Base-by-base conservation (phyloP, 2,888 invertebrate genomes). In the Polyommatus icarus region DNA sequence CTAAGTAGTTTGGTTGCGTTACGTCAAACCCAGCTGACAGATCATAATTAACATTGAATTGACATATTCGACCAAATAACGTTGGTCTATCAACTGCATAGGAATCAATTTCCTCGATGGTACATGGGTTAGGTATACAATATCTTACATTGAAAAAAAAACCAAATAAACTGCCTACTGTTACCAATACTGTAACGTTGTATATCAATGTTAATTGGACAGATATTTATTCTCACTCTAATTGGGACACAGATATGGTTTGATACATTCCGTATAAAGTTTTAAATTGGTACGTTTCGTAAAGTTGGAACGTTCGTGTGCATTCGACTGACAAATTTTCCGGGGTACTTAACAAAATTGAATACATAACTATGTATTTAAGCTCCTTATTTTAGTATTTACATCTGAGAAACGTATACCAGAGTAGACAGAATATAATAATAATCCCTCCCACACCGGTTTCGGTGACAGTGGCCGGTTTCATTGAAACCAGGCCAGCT, bases 171-270 rank as follows among this genome's bases (percentile, higher is more conserved):
- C 10, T 46, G 7, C 46, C 46, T 59, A n/a, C 10, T 20, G 20
- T 59, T 8, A 20, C 57, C n/a, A 54, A 59, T 20, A 59, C 59
- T 59, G 24, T 15, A 29, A 18, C 24, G 29, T 67, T 29, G 3
- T 32, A 10, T 20, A 61, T 12, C 18, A 15, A 32, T 67, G 67
- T 67, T 67, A 67, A 67, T 67, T 67, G 67, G 67, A 29, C 67
- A 67, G 29, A 67, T 67, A 24, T 67, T 67, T 67, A 32, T 32
- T 67, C 67, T 67, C 24, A 15, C 67, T 29, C 29, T 67, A 67
- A 67, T 67, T 67, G 67, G 67, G 67, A 67, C 29, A 15, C 67
- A 67, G 29, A 29, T 32, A 29, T 24, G 67, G 67, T 32, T 67
- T 29, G 29, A 32, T 67, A 67, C 67, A 32, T 67, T 32, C 67